Conservation (phyloP, 2,113 vertebrate genomes). For the Archilochus colubris region DNA sequence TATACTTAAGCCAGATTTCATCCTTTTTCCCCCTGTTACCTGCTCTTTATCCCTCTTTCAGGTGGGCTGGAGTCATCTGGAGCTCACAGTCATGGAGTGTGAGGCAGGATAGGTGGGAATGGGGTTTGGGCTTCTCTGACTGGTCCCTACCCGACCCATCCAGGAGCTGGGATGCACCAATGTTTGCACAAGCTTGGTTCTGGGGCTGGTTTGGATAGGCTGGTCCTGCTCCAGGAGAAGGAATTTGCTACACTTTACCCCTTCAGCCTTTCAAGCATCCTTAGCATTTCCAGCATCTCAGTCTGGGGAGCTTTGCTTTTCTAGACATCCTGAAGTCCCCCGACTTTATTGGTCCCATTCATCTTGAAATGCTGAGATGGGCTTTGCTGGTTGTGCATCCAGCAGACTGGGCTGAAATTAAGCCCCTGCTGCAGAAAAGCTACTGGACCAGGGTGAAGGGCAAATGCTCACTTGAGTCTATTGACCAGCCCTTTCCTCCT, state of each 20-base stretch:
- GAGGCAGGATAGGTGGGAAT: fast-evolving
- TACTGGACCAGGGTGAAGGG: not conserved
- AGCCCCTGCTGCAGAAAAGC: not conserved
- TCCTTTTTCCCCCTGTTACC: not conserved
- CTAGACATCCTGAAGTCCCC: not conserved
- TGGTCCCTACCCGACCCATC: fast-evolving
- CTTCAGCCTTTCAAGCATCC: not conserved
- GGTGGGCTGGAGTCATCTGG: not conserved
- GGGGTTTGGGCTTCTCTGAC: not conserved
- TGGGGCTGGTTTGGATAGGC: not conserved
- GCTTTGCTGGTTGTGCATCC: not conserved
- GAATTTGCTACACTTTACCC: fast-evolving
- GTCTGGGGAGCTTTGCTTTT: not conserved
- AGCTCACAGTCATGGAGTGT: not conserved
- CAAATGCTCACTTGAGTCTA: not conserved
- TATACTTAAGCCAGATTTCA: not conserved
- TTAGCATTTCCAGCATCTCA: not conserved
- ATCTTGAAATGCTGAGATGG: not conserved
- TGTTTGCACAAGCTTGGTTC: not conserved
- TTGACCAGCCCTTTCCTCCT: not conserved
- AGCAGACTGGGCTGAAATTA: not conserved
- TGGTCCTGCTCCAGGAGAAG: not conserved
- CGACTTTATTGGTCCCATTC: fast-evolving
- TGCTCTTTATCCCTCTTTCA: not conserved
- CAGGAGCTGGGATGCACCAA: fast-evolving